phyloP scores from a whole-genome alignment of 1,140 invertebrate species.

The Littorina saxatilis region DNA sequence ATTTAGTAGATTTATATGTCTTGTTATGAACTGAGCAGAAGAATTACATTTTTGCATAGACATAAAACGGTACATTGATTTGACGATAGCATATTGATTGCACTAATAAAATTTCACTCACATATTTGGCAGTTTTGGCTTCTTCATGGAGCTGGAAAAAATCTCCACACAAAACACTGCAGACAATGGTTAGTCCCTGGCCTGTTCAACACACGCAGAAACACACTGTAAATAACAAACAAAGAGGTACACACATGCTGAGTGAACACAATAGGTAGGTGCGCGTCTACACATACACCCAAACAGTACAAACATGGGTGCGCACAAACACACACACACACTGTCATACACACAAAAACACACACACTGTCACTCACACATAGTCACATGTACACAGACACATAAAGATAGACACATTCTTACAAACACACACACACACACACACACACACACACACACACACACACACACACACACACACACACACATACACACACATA shows the following conservation, averaged over 20 bases:
- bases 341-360: slow-evolving; percentile 74
- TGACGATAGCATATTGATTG: too few relatives aligned
- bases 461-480: background rate
- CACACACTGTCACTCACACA: background rate
- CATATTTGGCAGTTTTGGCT: slow-evolving; percentile 84
- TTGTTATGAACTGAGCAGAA: too few relatives aligned
- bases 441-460: background rate
- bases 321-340: background rate
- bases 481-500: background rate
- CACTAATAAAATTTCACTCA: slow-evolving; percentile 56
- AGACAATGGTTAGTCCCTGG: slow-evolving; percentile 90
- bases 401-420: background rate
- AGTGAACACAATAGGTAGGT: too few relatives aligned
- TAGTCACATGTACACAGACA: background rate
- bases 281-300: background rate
- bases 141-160: slow-evolving; percentile 80
- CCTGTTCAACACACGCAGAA: slow-evolving; percentile 76
- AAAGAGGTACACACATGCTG: background rate
- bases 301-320: background rate
- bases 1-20: too few relatives aligned
- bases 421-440: too few relatives aligned
- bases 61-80: too few relatives aligned
- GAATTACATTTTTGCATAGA: too few relatives aligned
- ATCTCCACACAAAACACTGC: slow-evolving; percentile 89
- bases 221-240: background rate